phyloP scores from a whole-genome alignment of 2,797 vertebrate species.

The Pagetopsis macropterus region DNA sequence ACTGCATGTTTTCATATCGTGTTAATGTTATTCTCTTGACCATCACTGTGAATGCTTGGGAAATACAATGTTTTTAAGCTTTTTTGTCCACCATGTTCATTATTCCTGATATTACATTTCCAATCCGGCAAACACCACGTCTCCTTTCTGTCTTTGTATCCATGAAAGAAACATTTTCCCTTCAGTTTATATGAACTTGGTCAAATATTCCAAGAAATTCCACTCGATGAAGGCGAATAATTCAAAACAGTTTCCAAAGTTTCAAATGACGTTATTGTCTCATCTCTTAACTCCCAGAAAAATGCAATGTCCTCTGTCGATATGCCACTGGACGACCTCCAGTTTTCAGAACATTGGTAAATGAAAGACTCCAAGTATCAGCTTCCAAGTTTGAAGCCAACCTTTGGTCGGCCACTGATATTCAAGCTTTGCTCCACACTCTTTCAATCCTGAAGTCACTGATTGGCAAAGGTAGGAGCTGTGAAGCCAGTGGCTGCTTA shows the following conservation, averaged over 20 bases:
- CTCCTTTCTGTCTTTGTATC: constrained; percentile 7
- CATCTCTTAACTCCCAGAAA: not conserved
- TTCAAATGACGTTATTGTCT: constrained; percentile 12
- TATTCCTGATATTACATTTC: not conserved
- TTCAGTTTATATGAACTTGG: not conserved
- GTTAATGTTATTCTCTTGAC: constrained; percentile 1
- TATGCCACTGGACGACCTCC: constrained; percentile 24
- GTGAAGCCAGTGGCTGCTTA: constrained; percentile 40
- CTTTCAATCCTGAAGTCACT: constrained; percentile 37
- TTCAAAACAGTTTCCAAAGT: constrained; percentile 27
- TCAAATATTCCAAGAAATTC: constrained; percentile 25
- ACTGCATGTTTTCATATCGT: constrained; percentile 22
- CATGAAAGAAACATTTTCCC: constrained; percentile 11
- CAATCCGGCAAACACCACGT: constrained; percentile 3
- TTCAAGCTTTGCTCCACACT: constrained; percentile 47
- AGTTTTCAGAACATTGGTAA: constrained; percentile 20
- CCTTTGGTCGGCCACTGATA: constrained; percentile 20
- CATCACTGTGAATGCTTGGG: constrained; percentile 12
- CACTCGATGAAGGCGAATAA: constrained; percentile 7
- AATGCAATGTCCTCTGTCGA: constrained; percentile 18
- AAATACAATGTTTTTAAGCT: constrained; percentile 7
- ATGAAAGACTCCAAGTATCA: constrained; percentile 22
- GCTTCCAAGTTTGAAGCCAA: constrained; percentile 12
- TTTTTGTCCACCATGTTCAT: constrained; percentile 9
- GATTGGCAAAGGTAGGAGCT: constrained; percentile 39